Conservation (phyloP, 2,113 vertebrate species). For the Willisornis vidua region DNA sequence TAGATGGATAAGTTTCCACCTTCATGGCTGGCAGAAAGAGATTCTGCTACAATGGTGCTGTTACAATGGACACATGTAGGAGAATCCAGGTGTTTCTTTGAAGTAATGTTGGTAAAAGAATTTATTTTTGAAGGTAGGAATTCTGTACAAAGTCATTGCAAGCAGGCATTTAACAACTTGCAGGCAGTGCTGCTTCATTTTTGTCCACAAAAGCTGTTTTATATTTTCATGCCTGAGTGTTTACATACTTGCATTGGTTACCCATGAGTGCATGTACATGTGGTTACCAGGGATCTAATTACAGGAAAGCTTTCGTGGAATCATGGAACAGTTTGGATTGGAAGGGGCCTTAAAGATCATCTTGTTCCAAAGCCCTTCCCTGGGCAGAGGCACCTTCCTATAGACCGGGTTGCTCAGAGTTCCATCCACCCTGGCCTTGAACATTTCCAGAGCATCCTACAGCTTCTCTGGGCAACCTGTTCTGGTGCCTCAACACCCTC, state of each 20-base stretch:
- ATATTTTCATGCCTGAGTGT: background rate
- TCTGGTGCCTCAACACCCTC: fast-evolving
- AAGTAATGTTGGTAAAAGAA: background rate
- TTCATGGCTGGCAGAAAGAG: background rate
- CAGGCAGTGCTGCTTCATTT: background rate
- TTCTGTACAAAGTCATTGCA: background rate
- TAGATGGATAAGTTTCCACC: background rate
- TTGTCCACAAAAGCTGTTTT: background rate
- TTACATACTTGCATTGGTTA: background rate
- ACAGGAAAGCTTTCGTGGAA: background rate
- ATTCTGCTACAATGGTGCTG: background rate
- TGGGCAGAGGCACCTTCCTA: background rate
- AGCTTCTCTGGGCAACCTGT: background rate
- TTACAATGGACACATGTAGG: fast-evolving
- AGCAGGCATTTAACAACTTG: background rate
- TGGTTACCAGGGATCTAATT: background rate
- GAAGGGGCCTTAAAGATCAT: background rate
- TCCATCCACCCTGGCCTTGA: background rate
- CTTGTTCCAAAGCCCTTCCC: background rate
- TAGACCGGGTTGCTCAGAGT: fast-evolving
- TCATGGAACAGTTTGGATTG: background rate
- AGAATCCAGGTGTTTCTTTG: background rate
- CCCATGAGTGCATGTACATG: background rate
- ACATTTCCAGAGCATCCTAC: background rate
- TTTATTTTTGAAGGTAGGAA: background rate